Evolutionary conservation across 2,888 invertebrate species (phyloP), one percentile per base, ranked within the genome.

Genomic region (Melangyna quadrimaculata): DNA sequence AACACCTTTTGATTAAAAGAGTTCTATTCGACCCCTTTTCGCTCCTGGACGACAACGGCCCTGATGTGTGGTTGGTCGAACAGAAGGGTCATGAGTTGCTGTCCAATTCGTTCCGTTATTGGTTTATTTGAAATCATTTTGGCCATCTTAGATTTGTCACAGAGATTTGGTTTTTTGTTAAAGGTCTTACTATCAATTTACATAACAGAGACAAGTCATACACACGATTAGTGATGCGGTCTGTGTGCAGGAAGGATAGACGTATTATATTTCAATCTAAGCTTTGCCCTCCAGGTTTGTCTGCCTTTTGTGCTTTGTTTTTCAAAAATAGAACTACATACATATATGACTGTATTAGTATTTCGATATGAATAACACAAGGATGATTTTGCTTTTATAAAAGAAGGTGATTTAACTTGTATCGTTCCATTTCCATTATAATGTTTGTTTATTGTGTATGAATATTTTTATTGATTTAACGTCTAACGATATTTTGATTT

Each of bases 171-270:
- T 32, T 22, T 5, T 24, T 51, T 45, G 19, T 45, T 53, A 70
- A 43, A 40, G 70, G 70, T n/a, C n/a, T 61, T 17, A 53, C 22
- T 70, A 19, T 43, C 40, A 78, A 78, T 78, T 78, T 70, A 53
- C 61, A 70, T 70, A 70, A 78, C 32, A 40, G 9, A 78, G 10
- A 17, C 40, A 29, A 22, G 61, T 78, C 27, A 27, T 59, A 61
- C 61, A 51, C 51, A 70, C 40, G 24, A 22, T 22, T 22, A 19
- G 59, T 10, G n/a, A 4, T 69, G 32, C 17, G 22, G 37, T 37
- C 29, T n/a, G 43, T 19, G 9, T 17, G 3, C 22, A 48, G 2
- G 5, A 48, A 48, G 14, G 40, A 75, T 37, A 55, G 51, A 63
- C 22, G 27, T 48, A 48, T 48, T 48, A 37, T 35, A 63, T 37